These are phyloP conservation scores for Syngnathus typhle DNA, from an alignment of 2,113 vertebrate genomes.

Conservation along the genomic window DNA sequence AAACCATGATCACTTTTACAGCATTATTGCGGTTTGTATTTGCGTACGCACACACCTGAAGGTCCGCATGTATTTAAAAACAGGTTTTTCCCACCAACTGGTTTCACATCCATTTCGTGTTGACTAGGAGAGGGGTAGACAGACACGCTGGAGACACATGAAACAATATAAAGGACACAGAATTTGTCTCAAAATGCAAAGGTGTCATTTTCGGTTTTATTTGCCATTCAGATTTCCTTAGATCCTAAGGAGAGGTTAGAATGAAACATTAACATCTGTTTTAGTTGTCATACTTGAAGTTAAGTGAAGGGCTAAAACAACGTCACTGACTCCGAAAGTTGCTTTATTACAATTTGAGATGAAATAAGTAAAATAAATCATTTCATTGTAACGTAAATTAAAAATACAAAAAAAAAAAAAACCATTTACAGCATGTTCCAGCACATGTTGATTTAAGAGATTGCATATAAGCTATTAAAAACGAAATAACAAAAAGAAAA, in stretches of 20 bases:
- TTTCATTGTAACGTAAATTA: conserved; percentile 35
- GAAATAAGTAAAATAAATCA: conserved; percentile 41
- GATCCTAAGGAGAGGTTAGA: not conserved
- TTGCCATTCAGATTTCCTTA: not conserved
- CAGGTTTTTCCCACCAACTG: conserved; percentile 19
- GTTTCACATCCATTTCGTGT: not conserved
- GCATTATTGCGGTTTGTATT: conserved; percentile 3
- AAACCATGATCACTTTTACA: not conserved
- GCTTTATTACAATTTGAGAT: conserved; percentile 53
- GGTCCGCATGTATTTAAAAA: conserved; percentile 6
- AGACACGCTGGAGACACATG: not conserved
- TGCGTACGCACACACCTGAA: conserved; percentile 19
- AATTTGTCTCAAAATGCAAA: not conserved
- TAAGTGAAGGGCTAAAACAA: not conserved
- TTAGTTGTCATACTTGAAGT: conserved; percentile 8
- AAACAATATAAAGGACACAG: not conserved
- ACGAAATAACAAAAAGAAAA: conserved; percentile 1
- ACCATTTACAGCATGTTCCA: conserved; percentile 39
- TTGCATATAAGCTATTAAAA: conserved; percentile 55
- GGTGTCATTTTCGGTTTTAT: not conserved
- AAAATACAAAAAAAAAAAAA: conserved; percentile 1
- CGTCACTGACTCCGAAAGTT: conserved; percentile 20
- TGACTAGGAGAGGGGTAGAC: not conserved
- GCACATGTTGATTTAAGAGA: conserved; percentile 42
- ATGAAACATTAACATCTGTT: not conserved